Conservation (phyloP, 2,888 invertebrate genomes). For the Lasioglossum morio region DNA sequence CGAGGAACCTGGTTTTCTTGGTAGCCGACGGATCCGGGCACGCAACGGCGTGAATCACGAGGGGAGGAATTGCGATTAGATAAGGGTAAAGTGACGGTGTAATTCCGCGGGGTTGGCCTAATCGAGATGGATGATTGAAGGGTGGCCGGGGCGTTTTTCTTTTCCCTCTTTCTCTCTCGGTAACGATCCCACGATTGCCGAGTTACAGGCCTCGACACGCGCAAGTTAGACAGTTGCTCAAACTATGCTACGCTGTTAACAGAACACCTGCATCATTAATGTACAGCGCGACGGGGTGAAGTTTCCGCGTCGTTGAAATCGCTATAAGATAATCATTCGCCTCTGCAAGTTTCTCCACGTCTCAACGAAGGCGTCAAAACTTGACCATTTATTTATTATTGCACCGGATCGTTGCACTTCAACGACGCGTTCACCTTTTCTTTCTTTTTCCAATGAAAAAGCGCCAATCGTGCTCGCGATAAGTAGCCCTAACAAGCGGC, state of each 20-base stretch:
- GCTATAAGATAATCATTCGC: constrained; percentile 61
- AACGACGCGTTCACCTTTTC: background rate
- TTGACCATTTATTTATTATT: background rate
- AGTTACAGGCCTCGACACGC: background rate
- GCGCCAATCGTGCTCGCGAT: background rate
- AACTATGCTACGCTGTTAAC: constrained; percentile 29
- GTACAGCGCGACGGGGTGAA: background rate
- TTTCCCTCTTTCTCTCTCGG: background rate
- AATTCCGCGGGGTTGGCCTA: background rate
- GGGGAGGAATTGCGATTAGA: background rate
- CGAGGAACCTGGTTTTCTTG: background rate
- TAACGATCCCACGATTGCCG: constrained; percentile 15
- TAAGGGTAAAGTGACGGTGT: background rate
- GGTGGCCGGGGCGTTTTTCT: background rate
- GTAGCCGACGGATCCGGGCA: background rate
- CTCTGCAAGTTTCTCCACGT: background rate
- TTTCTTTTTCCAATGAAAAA: too few species aligned
- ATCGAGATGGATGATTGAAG: constrained; percentile 14
- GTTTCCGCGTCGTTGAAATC: constrained; percentile 33
- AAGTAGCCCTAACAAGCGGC: too few species aligned
- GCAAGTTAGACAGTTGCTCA: constrained; percentile 15
- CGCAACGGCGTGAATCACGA: background rate
- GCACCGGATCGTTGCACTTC: background rate
- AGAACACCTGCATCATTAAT: constrained; percentile 38
- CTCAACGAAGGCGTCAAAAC: background rate